phyloP scores from a whole-genome alignment of 2,113 vertebrate species.

The Notothenia coriiceps region DNA sequence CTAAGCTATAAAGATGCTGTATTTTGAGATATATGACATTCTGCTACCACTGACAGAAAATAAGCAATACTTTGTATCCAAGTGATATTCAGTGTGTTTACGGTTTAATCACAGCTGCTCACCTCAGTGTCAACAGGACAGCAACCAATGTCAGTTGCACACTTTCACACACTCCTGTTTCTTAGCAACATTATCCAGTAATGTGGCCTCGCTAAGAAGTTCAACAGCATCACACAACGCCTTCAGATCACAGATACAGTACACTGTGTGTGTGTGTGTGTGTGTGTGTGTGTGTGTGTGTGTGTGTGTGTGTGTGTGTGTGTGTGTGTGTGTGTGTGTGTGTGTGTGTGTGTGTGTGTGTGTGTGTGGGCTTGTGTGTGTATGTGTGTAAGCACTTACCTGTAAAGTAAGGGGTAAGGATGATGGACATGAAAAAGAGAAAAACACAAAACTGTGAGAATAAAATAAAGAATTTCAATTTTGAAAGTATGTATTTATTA shows the following conservation, averaged over 20 bases:
- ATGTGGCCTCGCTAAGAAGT: conserved; percentile 42
- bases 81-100: conserved; percentile 49
- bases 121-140: conserved; percentile 68
- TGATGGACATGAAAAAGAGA: conserved; percentile 59
- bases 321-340: neutral
- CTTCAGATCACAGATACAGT: conserved; percentile 45
- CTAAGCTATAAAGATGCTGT: conserved; percentile 26
- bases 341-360: conserved; percentile 24
- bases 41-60: neutral
- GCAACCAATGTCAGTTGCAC: conserved; percentile 68
- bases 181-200: conserved; percentile 80
- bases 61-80: conserved; percentile 15
- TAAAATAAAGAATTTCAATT: neutral
- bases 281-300: conserved; percentile 4
- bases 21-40: conserved; percentile 21
- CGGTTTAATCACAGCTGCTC: conserved; percentile 61
- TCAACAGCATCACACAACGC: conserved; percentile 29
- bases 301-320: conserved; percentile 29
- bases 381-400: conserved; percentile 70
- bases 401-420: conserved; percentile 49
- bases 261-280: conserved; percentile 19
- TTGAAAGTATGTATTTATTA: neutral
- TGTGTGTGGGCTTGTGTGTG: conserved; percentile 10
- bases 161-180: conserved; percentile 73
- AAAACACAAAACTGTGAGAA: conserved; percentile 26